phyloP scores from a whole-genome alignment of 1,140 invertebrate species.

The Telenomus remus region DNA sequence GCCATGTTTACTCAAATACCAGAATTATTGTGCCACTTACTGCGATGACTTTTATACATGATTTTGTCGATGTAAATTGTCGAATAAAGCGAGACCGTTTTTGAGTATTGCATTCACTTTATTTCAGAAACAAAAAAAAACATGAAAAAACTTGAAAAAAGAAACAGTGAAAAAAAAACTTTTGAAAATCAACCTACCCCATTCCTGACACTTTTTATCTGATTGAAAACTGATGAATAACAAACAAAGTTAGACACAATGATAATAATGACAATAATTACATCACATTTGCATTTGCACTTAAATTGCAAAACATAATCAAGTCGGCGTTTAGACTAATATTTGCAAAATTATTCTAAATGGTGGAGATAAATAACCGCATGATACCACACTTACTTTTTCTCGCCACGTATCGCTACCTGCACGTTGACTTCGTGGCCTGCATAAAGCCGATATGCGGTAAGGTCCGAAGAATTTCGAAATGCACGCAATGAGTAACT shows the following conservation, averaged over 20 bases:
- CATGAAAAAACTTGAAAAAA: too few relatives aligned
- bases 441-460: constrained; percentile 14
- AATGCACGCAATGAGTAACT: constrained; percentile 14
- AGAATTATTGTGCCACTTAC: constrained; percentile 48
- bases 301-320: constrained; percentile 4
- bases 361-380: constrained; percentile 7
- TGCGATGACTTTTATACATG: constrained; percentile 26
- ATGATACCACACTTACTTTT: constrained; percentile 14
- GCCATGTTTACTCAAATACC: constrained; percentile 7
- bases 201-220: background rate
- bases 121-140: background rate
- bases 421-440: constrained; percentile 23
- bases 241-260: constrained; percentile 2
- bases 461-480: constrained; percentile 23
- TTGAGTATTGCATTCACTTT: constrained; percentile 34
- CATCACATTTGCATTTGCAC: background rate
- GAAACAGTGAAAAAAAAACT: constrained; percentile 16
- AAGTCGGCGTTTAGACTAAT: background rate
- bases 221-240: background rate
- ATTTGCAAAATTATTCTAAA: constrained; percentile 13
- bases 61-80: constrained; percentile 40
- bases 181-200: constrained; percentile 19
- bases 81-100: constrained; percentile 49
- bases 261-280: constrained; percentile 42
- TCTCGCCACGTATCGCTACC: constrained; percentile 19